phyloP scores from a whole-genome alignment of 2,113 vertebrate genomes.

The Pachypanchax playfairii region DNA sequence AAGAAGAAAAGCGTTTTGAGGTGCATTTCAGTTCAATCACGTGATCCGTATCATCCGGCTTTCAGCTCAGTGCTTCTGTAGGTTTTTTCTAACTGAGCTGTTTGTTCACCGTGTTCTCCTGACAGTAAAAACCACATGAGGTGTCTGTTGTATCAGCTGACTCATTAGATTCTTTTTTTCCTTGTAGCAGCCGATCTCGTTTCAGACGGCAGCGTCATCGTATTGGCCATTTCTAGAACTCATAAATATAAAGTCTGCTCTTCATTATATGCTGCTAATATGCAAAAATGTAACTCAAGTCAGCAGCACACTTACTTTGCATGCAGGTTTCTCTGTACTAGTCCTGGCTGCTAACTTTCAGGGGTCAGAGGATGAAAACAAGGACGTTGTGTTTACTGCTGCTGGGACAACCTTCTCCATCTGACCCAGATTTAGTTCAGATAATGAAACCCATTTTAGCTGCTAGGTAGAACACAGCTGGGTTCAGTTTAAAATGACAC shows the following conservation, averaged over 20 bases:
- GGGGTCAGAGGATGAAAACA: slow-evolving; percentile 27
- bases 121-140: slow-evolving; percentile 6
- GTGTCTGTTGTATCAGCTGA: slow-evolving; percentile 27
- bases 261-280: no score
- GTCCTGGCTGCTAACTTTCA: not conserved
- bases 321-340: not conserved
- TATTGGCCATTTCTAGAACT: not conserved
- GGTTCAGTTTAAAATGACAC: slow-evolving; percentile 4
- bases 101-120: not conserved
- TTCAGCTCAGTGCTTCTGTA: not conserved
- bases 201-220: not conserved
- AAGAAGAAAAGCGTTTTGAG: not conserved
- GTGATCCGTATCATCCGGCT: no score
- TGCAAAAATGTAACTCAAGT: slow-evolving; percentile 4
- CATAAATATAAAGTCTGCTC: not conserved
- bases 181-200: slow-evolving; percentile 12
- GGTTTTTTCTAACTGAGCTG: not conserved
- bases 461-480: not conserved
- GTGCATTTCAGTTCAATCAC: no score
- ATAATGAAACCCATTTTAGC: not conserved
- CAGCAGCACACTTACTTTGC: not conserved
- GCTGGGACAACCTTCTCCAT: not conserved
- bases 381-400: slow-evolving; percentile 23
- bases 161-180: slow-evolving; percentile 16
- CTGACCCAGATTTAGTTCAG: slow-evolving; percentile 26